Evolutionary conservation across 2,888 invertebrate genomes (phyloP), one percentile per base, ranked within the genome.

Genomic region (Rhingia rostrata): DNA sequence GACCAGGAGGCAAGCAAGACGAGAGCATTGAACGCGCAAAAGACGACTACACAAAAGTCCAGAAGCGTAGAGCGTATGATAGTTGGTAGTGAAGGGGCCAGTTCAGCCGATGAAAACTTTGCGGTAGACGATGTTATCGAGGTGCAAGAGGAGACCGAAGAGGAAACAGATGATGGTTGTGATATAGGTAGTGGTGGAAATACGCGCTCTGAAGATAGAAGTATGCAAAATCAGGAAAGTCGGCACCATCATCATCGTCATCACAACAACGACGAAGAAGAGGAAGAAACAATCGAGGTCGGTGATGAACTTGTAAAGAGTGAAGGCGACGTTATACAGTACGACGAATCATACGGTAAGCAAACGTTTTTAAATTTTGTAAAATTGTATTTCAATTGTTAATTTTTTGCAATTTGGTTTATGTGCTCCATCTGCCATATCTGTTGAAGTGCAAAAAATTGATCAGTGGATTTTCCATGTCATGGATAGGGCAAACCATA

Each of bases 1-100:
- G 94, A 94, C 83, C 92, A 93, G 81, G 93, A 91, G 53, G 89
- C 90, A 5, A 86, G 60, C 14, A 86, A 86, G 64, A 30, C 74
- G 12, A 60, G 79, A 30, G 82, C 73, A 22, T 60, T 79, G 6
- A 73, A 63, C 49, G 63, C 69, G 87, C 90, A 73, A 75, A 86
- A 63, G 14, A 51, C 9, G 49, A 49, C 49, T 6, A 30, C 35
- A 30, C 66, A 78, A 41, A 82, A 61, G n/a, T 43, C 47, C 43
- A 60, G 39, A 12, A 78, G 56, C 60, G 54, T 45, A 9, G 74
- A 74, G 0, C 66, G 22, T 2, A 61, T 84, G 47, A 6, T 80
- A 6, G 14, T 80, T 3, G 70, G 63, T 3, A 80, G 84, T 12
- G 85, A 81, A 12, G 85, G 73, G 4, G 74, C 32, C 30, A 80